A percentile compares a stretch with the other conserved stretches of the same genome.
Conservation (phyloP, 1,140 invertebrate species). For the Euwallacea fornicatus region DNA sequence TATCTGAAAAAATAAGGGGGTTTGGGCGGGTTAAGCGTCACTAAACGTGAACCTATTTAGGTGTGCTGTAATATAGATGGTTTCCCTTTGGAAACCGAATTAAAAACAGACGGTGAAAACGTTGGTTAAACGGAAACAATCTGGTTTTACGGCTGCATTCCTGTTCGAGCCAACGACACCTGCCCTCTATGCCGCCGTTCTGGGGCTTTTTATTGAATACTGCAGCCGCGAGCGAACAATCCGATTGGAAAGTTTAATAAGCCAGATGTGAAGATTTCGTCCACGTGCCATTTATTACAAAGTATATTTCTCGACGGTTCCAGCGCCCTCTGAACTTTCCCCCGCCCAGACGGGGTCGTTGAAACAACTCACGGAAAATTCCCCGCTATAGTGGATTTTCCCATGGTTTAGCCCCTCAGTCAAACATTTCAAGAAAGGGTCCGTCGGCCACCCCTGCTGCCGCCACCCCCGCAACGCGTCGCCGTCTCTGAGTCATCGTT, state of each 20-base stretch:
- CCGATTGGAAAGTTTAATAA: slow-evolving; percentile 12
- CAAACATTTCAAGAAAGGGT: slow-evolving; percentile 29
- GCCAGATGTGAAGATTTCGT: slow-evolving; percentile 7
- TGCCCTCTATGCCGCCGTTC: neutral
- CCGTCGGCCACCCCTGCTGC: slow-evolving; percentile 14
- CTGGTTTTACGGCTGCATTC: slow-evolving; percentile 12
- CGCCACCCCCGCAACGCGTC: slow-evolving; percentile 6
- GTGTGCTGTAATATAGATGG: neutral
- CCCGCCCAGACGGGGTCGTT: slow-evolving; percentile 2
- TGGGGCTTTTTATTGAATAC: slow-evolving; percentile 3
- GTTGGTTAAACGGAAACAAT: slow-evolving; percentile 9
- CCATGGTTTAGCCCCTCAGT: slow-evolving; percentile 25
- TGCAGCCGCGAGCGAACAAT: neutral
- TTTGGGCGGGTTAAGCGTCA: neutral
- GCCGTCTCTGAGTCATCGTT: slow-evolving; percentile 42
- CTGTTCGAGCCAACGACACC: neutral
- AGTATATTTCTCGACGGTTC: too few relatives aligned
- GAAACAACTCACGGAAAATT: slow-evolving; percentile 23
- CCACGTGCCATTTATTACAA: neutral
- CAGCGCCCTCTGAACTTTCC: neutral
- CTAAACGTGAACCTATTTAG: neutral
- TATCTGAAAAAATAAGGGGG: neutral
- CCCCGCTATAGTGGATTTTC: slow-evolving; percentile 17
- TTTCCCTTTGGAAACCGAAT: neutral
- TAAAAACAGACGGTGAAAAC: slow-evolving; percentile 2